phyloP scores from a whole-genome alignment of 2,113 vertebrate genomes.

The Octodon degus region DNA sequence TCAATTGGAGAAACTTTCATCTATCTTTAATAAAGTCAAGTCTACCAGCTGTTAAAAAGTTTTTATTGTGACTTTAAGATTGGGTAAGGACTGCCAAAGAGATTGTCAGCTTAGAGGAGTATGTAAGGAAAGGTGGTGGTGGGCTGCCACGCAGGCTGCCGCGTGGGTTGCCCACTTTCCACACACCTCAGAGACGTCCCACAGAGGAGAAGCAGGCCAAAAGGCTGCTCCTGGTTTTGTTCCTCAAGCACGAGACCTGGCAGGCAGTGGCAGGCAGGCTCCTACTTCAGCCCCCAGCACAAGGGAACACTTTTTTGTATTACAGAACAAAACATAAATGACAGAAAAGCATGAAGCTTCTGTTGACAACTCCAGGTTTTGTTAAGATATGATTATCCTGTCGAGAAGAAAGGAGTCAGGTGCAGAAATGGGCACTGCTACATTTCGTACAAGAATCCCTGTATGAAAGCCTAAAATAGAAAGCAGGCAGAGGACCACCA shows the following conservation, averaged over 20 bases:
- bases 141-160: background rate
- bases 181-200: background rate
- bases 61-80: conserved; percentile 20
- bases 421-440: background rate
- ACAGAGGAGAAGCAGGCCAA: background rate
- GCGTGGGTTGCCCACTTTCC: background rate
- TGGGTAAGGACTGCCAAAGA: conserved; percentile 11
- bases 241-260: background rate
- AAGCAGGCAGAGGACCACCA: conserved; percentile 11
- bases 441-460: conserved; percentile 51
- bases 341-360: background rate
- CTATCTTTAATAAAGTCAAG: conserved; percentile 30
- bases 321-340: conserved; percentile 25
- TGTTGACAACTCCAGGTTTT: conserved; percentile 50
- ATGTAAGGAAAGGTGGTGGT: background rate
- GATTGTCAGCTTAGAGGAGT: background rate
- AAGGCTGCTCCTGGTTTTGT: background rate
- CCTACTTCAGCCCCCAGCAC: background rate
- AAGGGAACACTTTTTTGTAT: conserved; percentile 39
- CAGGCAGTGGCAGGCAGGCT: background rate
- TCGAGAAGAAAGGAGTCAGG: background rate
- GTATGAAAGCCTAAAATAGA: background rate
- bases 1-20: background rate
- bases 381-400: conserved; percentile 25
- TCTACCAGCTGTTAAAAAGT: background rate